These are phyloP conservation scores for Malacosoma neustria DNA, from an alignment of 2,888 invertebrate genomes.

Conservation along the genomic window DNA sequence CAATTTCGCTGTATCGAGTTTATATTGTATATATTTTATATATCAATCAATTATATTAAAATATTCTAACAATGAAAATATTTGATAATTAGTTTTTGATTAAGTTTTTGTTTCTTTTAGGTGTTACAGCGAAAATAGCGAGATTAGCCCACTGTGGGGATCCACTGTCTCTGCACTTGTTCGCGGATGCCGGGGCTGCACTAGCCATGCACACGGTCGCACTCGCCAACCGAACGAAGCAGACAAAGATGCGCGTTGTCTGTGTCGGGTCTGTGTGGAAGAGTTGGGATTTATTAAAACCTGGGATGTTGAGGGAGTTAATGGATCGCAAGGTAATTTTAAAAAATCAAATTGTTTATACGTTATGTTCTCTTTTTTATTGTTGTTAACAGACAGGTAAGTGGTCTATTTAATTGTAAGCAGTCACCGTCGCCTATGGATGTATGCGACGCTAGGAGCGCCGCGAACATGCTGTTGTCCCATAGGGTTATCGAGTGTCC, in stretches of 20 bases:
- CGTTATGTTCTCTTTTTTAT: too few species aligned
- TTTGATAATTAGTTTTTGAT: neutral
- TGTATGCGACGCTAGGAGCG: too few species aligned
- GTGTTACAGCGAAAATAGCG: slow-evolving; percentile 83
- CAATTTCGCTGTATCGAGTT: too few species aligned
- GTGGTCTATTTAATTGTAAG: too few species aligned
- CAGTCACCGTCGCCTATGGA: too few species aligned
- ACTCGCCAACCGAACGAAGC: slow-evolving; percentile 80
- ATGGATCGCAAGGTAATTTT: slow-evolving; percentile 43
- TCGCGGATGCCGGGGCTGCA: slow-evolving; percentile 80
- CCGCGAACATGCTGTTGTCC: too few species aligned
- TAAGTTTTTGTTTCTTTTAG: slow-evolving; percentile 32
- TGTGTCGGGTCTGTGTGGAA: slow-evolving; percentile 97
- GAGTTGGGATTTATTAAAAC: slow-evolving; percentile 88
- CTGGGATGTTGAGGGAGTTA: slow-evolving; percentile 79
- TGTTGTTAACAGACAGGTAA: too few species aligned
- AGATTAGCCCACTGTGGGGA: slow-evolving; percentile 82
- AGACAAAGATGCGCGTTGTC: slow-evolving; percentile 80
- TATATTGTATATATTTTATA: too few species aligned
- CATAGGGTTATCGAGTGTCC: too few species aligned
- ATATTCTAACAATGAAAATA: too few species aligned
- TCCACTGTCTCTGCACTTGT: slow-evolving; percentile 78
- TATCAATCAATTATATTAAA: too few species aligned
- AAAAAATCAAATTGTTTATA: too few species aligned
- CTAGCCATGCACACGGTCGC: slow-evolving; percentile 78